phyloP scores from a whole-genome alignment of 2,797 vertebrate species.

The Delichon dasypus region DNA sequence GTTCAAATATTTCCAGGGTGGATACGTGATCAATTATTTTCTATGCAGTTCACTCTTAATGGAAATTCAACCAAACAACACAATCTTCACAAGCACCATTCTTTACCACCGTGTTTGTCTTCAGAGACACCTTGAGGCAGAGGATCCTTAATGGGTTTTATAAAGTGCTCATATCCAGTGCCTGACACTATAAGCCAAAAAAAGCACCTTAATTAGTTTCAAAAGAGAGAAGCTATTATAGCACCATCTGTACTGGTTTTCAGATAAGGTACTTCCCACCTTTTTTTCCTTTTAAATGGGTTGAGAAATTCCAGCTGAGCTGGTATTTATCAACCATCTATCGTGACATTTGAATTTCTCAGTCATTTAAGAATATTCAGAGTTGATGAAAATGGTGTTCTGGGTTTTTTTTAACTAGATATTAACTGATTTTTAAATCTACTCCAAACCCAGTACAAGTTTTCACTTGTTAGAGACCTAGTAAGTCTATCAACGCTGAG shows the following conservation, averaged over 20 bases:
- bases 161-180: neutral
- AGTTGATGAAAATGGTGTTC: neutral
- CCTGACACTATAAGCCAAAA: neutral
- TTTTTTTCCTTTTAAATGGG: neutral
- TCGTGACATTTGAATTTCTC: conserved; percentile 13
- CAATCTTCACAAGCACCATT: neutral
- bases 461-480: neutral
- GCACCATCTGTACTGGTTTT: neutral
- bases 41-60: neutral
- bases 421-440: neutral
- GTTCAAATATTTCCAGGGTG: neutral
- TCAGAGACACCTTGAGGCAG: neutral
- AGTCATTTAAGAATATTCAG: neutral
- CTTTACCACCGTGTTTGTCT: neutral
- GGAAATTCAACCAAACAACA: neutral
- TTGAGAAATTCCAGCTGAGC: conserved; percentile 43
- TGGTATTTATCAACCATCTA: neutral
- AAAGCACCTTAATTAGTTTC: conserved; percentile 16
- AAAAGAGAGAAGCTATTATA: neutral
- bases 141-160: neutral
- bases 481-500: neutral
- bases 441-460: neutral
- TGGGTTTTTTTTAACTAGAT: neutral
- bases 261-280: neutral
- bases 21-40: neutral